Evolutionary conservation across 1,140 invertebrate genomes (phyloP), one percentile per base, ranked within the genome.

Genomic region (Adoxophyes honmai): DNA sequence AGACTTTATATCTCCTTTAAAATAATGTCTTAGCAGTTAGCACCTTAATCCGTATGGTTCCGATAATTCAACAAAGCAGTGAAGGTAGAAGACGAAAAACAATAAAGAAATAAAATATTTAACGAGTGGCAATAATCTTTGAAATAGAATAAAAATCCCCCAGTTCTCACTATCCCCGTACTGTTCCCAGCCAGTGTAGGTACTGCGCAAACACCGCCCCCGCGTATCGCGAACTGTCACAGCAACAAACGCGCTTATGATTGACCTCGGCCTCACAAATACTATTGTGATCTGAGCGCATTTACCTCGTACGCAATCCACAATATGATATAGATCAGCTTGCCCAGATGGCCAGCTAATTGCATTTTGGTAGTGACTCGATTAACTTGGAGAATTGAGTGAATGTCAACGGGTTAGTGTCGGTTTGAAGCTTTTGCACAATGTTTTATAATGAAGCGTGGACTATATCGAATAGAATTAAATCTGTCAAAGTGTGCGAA

Each of bases 161-260:
- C n/a, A n/a, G n/a, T n/a, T 28, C 21, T 28, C 2, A 28, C 21
- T 28, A 28, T 28, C 21, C 2, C 6, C 21, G 9, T 48, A 48
- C 42, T 48, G 42, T 4, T 1, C 6, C 11, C 16, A 48, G 11
- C 28, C 16, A n/a, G 4, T 7, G 4, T n/a, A n/a, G n/a, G n/a
- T 65, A 68, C 55, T 60, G 66, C 64, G 75, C 76, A 85, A 78
- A 81, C 74, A 81, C 52, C 79, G 73, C 79, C 78, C 80, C 71
- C 75, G 77, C 69, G 56, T 65, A 42, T 51, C 51, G 57, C 57
- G 71, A 78, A 76, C 78, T 83, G 82, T 83, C 80, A 75, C 57
- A 6, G 54, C 69, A 68, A 73, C 70, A 77, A 79, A 81, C 69
- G 72, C 70, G 56, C 72, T 70, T 78, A 75, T 81, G 81, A 84